These are phyloP conservation scores for Cataglyphis cursor DNA, from an alignment of 2,888 invertebrate species.

Conservation along the genomic window DNA sequence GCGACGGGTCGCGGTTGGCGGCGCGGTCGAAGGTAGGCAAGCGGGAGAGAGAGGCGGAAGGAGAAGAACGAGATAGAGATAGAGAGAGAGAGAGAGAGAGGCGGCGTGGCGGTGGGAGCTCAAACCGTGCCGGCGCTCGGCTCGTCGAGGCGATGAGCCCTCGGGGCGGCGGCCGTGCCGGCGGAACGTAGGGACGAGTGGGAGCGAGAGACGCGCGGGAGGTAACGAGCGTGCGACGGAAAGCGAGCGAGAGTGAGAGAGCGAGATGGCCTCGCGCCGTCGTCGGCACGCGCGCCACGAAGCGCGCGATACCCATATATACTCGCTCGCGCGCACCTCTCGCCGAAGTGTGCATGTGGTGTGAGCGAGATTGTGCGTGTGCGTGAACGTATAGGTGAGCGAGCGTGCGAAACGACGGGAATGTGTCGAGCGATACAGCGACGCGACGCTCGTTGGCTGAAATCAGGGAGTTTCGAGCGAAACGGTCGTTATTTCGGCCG, in stretches of 20 bases:
- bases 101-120: slow-evolving; percentile 67
- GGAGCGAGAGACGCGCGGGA: slow-evolving; percentile 59
- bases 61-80: slow-evolving; percentile 21
- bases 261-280: slow-evolving; percentile 65
- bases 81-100: neutral
- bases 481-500: slow-evolving; percentile 47
- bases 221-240: slow-evolving; percentile 57
- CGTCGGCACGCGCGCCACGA: slow-evolving; percentile 85
- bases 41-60: slow-evolving; percentile 38
- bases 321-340: slow-evolving; percentile 50
- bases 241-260: slow-evolving; percentile 51
- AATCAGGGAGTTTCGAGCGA: slow-evolving; percentile 51
- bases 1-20: slow-evolving; percentile 66
- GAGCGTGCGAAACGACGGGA: neutral
- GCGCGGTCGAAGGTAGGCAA: slow-evolving; percentile 55
- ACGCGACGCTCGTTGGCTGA: slow-evolving; percentile 54
- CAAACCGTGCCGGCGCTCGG: slow-evolving; percentile 80
- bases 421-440: slow-evolving; percentile 25
- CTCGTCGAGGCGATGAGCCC: slow-evolving; percentile 84
- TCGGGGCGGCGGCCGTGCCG: slow-evolving; percentile 80
- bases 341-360: slow-evolving; percentile 64
- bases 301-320: slow-evolving; percentile 81
- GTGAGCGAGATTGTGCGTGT: slow-evolving; percentile 63
- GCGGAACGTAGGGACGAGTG: slow-evolving; percentile 61
- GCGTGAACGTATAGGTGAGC: slow-evolving; percentile 55